Conservation (phyloP, 2,113 vertebrate genomes). For the human (Homo sapiens) region DNA sequence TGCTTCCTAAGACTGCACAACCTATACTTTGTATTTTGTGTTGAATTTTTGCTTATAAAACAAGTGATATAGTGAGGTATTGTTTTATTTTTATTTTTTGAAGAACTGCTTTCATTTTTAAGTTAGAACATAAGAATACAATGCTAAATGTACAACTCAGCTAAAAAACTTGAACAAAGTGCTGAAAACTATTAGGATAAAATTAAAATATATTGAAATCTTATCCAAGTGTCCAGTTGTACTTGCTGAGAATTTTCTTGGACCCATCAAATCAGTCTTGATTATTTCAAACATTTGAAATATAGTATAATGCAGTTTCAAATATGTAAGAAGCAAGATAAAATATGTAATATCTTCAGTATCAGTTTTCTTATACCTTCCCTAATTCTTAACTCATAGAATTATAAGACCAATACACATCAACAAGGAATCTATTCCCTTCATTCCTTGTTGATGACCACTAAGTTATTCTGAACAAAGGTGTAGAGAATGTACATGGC, state of each 20-base stretch:
- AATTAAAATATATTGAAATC: not conserved
- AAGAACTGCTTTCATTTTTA: slow-evolving; percentile 22
- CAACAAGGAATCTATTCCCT: not conserved
- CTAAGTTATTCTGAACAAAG: not conserved
- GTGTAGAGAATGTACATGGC: not conserved
- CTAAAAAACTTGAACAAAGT: not conserved
- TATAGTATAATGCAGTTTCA: not conserved
- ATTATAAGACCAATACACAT: not conserved
- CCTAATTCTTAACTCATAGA: not conserved
- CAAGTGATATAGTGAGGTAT: not conserved
- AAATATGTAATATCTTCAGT: not conserved
- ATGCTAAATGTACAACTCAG: not conserved
- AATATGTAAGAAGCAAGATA: not conserved
- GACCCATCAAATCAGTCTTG: not conserved
- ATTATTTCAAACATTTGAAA: not conserved
- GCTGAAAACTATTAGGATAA: not conserved
- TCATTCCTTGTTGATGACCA: not conserved
- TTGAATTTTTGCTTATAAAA: slow-evolving; percentile 14
- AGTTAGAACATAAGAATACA: not conserved
- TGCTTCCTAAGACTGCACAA: not conserved
- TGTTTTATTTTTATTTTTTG: not conserved
- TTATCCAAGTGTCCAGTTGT: not conserved
- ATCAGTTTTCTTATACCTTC: not conserved
- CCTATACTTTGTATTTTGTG: not conserved
- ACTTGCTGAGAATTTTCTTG: not conserved